A percentile compares a stretch with the other conserved stretches of the same genome.
Conservation (phyloP, 1,140 invertebrate genomes). For the Heliconius nattereri region DNA sequence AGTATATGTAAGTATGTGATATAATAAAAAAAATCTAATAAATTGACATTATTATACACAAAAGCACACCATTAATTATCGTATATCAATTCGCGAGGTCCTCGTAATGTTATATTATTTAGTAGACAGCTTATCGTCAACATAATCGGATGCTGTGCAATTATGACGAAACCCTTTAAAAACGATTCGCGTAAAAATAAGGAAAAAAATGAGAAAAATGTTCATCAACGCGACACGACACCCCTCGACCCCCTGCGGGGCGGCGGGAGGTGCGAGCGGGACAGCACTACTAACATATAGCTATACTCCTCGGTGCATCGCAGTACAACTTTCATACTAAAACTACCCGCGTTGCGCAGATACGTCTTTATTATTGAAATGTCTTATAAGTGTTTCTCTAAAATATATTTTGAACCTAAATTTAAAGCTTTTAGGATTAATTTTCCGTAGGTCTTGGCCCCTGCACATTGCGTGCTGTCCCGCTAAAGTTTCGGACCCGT, state of each 20-base stretch:
- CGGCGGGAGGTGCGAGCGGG: slow-evolving; percentile 67
- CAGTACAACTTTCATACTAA: slow-evolving; percentile 76
- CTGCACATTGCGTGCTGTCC: slow-evolving; percentile 49
- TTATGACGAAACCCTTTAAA: slow-evolving; percentile 81
- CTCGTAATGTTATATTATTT: slow-evolving; percentile 17
- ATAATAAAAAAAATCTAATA: background rate
- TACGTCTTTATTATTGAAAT: slow-evolving; percentile 40
- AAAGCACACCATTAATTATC: background rate
- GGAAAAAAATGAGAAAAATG: slow-evolving; percentile 80
- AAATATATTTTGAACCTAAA: slow-evolving; percentile 37
- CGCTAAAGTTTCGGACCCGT: slow-evolving; percentile 74
- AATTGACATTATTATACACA: background rate
- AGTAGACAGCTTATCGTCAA: slow-evolving; percentile 60
- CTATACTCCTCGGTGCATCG: slow-evolving; percentile 66
- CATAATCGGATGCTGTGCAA: slow-evolving; percentile 77
- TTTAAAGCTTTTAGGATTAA: slow-evolving; percentile 34
- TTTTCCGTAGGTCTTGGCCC: slow-evolving; percentile 29
- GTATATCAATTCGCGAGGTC: background rate
- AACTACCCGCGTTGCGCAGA: slow-evolving; percentile 78
- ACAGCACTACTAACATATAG: slow-evolving; percentile 49
- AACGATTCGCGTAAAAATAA: slow-evolving; percentile 80
- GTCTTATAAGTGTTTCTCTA: slow-evolving; percentile 13
- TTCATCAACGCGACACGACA: slow-evolving; percentile 80
- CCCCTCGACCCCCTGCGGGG: slow-evolving; percentile 60
- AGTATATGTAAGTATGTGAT: too few species aligned